phyloP scores from a whole-genome alignment of 2,888 invertebrate species.

The Nebria brevicollis region DNA sequence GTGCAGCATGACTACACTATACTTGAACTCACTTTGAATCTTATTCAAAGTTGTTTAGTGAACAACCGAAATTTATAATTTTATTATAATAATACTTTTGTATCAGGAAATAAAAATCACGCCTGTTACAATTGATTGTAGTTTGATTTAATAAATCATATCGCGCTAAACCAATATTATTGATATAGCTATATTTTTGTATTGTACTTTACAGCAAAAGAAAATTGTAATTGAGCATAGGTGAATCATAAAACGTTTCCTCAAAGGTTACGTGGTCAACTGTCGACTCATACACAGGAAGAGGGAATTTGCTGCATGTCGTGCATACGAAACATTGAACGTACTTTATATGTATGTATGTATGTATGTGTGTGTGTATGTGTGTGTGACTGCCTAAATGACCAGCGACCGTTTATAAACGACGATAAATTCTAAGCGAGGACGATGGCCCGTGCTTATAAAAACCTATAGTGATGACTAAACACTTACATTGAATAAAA shows the following conservation, averaged over 20 bases:
- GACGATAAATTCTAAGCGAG: neutral
- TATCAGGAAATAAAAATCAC: too few relatives aligned
- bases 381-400: neutral
- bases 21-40: neutral
- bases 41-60: neutral
- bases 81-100: too few relatives aligned
- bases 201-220: neutral
- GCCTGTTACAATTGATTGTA: too few relatives aligned
- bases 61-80: too few relatives aligned
- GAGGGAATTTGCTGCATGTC: neutral
- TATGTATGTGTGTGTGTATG: neutral
- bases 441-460: conserved; percentile 1
- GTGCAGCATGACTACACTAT: neutral
- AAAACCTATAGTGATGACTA: neutral
- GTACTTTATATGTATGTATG: neutral
- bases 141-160: too few relatives aligned
- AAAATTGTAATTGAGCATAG: neutral
- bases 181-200: too few relatives aligned
- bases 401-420: neutral
- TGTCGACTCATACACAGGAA: conserved; percentile 8
- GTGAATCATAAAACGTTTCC: neutral
- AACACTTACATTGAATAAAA: neutral
- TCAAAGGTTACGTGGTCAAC: conserved; percentile 17
- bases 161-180: too few relatives aligned
- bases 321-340: conserved; percentile 7